phyloP scores from a whole-genome alignment of 2,888 invertebrate genomes.

The Neoascia interrupta region DNA sequence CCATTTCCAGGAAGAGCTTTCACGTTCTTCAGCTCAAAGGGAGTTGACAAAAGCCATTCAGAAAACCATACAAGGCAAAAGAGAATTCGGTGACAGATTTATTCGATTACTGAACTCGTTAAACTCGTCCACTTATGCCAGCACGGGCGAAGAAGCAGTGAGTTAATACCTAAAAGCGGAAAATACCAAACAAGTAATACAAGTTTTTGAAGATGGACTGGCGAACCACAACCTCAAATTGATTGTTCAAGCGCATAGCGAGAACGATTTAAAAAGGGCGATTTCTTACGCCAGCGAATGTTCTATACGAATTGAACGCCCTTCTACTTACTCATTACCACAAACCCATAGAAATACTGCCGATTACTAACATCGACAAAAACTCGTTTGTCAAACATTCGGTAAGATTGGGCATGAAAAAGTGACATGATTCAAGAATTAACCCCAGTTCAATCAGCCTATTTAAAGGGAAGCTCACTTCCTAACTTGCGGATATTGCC shows the following conservation, averaged over 20 bases:
- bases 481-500: too few relatives aligned
- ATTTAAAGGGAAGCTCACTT: too few relatives aligned
- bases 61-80: not conserved
- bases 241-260: not conserved
- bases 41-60: not conserved
- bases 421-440: too few relatives aligned
- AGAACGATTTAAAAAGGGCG: too few relatives aligned
- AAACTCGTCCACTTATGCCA: not conserved
- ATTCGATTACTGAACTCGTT: not conserved
- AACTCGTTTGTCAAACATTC: too few relatives aligned
- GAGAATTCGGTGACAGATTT: conserved; percentile 1
- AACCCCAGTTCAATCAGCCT: too few relatives aligned
- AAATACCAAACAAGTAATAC: not conserved
- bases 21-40: not conserved
- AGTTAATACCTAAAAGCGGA: not conserved
- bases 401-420: too few relatives aligned
- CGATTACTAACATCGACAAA: too few relatives aligned
- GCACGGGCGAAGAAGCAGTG: not conserved
- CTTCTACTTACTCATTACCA: too few relatives aligned
- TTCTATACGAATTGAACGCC: not conserved
- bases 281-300: not conserved
- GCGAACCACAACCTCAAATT: not conserved
- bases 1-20: not conserved
- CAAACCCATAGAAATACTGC: too few relatives aligned
- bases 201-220: not conserved